A percentile compares a stretch with the other conserved stretches of the same genome.
Conservation (phyloP, 1,140 invertebrate species). For the Tetramorium parvispinum region DNA sequence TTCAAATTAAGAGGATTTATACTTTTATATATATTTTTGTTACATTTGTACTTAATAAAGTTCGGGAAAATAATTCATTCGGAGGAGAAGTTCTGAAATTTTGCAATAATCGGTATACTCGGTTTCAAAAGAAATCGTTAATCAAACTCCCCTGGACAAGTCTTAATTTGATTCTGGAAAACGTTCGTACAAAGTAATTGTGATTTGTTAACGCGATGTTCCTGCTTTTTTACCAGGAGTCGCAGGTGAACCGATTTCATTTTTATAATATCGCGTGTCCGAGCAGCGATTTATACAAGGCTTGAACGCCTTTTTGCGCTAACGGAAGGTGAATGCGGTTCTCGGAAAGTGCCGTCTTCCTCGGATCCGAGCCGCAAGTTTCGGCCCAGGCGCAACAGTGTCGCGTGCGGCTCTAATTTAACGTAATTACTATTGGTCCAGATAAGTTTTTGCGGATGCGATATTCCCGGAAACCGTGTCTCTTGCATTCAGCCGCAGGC, state of each 20-base stretch:
- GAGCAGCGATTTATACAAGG: not conserved
- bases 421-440: slow-evolving; percentile 17
- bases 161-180: not conserved
- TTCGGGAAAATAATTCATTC: not conserved
- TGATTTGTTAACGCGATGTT: not conserved
- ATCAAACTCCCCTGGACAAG: not conserved
- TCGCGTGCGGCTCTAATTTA: slow-evolving; percentile 25
- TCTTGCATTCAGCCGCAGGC: not conserved
- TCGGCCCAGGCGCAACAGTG: slow-evolving; percentile 14
- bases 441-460: not conserved
- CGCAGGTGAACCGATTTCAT: not conserved
- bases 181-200: not conserved
- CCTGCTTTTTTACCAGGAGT: not conserved
- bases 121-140: not conserved
- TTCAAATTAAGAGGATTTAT: not conserved
- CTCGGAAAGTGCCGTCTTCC: not conserved
- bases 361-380: not conserved
- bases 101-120: not conserved
- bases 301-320: not conserved
- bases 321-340: not conserved
- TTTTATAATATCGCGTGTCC: slow-evolving; percentile 11
- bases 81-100: not conserved
- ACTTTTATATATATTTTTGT: not conserved
- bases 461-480: slow-evolving; percentile 14
- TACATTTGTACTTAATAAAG: not conserved